Evolutionary conservation across 2,113 vertebrate species (phyloP).

Genomic region (Oncorhynchus kisutch): DNA sequence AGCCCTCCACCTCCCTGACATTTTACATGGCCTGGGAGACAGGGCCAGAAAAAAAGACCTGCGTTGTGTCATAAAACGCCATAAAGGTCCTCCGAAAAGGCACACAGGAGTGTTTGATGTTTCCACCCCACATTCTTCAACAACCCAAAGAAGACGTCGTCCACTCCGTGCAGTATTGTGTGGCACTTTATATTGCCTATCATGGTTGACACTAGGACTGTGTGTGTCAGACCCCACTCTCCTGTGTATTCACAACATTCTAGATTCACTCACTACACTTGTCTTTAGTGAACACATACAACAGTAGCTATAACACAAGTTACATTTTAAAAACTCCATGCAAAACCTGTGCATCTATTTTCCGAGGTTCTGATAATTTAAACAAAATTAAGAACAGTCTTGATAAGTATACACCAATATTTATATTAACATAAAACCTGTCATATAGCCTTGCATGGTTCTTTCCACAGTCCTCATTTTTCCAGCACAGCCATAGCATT

Average conservation of each 20-base stretch:
- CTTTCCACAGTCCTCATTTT: conserved; percentile 1
- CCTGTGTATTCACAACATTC: no score
- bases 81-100: conserved; percentile 40
- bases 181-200: background rate
- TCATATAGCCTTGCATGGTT: background rate
- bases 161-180: background rate
- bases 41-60: conserved; percentile 36
- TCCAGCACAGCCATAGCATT: conserved; percentile 9
- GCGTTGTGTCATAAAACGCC: conserved; percentile 57
- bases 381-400: no score
- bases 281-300: background rate
- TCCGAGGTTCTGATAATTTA: no score
- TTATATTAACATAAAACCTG: background rate
- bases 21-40: conserved; percentile 59
- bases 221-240: background rate
- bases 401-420: background rate
- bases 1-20: conserved; percentile 45
- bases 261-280: background rate
- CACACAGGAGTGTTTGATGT: conserved; percentile 49
- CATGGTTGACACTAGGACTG: no score
- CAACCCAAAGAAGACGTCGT: conserved; percentile 19
- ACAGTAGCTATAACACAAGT: no score
- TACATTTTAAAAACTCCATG: no score
- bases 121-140: conserved; percentile 38
- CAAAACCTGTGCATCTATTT: no score